phyloP scores from a whole-genome alignment of 2,797 vertebrate species.

The Anguilla marmorata region DNA sequence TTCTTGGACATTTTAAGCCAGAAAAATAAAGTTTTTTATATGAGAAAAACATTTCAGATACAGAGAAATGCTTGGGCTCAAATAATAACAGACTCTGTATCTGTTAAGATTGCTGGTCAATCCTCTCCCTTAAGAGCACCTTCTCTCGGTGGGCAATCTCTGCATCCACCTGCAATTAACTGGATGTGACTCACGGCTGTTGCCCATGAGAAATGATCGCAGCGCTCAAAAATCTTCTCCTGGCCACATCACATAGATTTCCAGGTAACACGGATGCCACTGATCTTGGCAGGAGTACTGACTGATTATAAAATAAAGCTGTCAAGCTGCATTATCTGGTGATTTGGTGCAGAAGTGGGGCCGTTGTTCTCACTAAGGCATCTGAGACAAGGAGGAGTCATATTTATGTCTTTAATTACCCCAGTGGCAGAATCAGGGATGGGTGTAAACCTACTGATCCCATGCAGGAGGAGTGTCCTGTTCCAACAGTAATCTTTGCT shows the following conservation, averaged over 20 bases:
- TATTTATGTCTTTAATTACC: neutral
- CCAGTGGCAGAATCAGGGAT: neutral
- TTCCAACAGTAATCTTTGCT: neutral
- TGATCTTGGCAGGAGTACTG: neutral
- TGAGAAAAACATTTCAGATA: too few relatives aligned
- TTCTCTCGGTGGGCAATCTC: neutral
- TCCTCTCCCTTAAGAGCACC: neutral
- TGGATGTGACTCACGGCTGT: neutral
- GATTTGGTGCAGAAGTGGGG: neutral
- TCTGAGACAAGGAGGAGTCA: neutral
- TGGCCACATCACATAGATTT: neutral
- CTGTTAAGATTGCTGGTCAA: too few relatives aligned
- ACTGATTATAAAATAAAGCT: slow-evolving; percentile 9
- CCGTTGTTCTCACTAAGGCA: neutral
- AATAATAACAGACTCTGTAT: too few relatives aligned
- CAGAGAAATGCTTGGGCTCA: too few relatives aligned
- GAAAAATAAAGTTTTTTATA: too few relatives aligned
- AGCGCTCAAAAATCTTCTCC: neutral
- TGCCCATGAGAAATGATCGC: neutral
- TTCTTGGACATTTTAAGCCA: too few relatives aligned
- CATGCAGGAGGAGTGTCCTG: neutral
- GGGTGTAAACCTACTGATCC: neutral
- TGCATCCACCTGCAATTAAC: neutral
- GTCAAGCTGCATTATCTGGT: neutral
- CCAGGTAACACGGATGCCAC: neutral